Evolutionary conservation across 1,140 invertebrate genomes (phyloP), one percentile per base, ranked within the genome.

Genomic region (Lepidurus apus): DNA sequence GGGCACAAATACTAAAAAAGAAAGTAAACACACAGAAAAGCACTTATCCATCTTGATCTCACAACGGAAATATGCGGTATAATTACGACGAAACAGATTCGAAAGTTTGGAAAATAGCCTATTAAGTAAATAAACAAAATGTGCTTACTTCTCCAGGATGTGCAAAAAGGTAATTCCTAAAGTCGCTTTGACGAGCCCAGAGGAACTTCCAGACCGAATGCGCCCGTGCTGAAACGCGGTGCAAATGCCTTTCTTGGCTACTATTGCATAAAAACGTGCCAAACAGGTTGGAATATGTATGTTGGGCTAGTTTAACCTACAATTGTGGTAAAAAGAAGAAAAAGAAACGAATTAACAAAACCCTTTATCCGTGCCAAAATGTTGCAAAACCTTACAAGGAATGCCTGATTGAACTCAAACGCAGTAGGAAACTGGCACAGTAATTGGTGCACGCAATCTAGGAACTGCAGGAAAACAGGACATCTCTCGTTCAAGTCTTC

Each of bases 381-480:
- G 34, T 34, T 34, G 2, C 4, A 34, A 34, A 34, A 34, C 34
- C 89, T 90, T 84, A 98, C 97, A 87, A 99, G 87, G 86, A 94
- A 98, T 13, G 91, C 91, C 80, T 93, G 89, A 81, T 95, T 97
- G 86, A 98, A 98, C 87, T 99, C 93, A 87, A 99, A 99, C 82
- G 91, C 91, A 85, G 93, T 94, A 5, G 94, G 94, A 86, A 95
- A 98, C 87, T 98, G 95, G 80, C 86, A 82, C 80, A 93, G 88
- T 74, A 99, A 87, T 86, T 99, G 97, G 87, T 98, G 93, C 0
- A 99, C 92, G 83, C 96, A 95, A 84, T 99, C 97, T 6, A 99
- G 87, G 95, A 96, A 99, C 85, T 99, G 97, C 73, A 99, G 87
- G 87, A 99, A 99, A 79, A 99, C 94, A 17, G 98, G 98, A 84